Evolutionary conservation across 2,113 vertebrate species (phyloP), one percentile per base, ranked within the genome.

Genomic region (Arvicanthis niloticus): DNA sequence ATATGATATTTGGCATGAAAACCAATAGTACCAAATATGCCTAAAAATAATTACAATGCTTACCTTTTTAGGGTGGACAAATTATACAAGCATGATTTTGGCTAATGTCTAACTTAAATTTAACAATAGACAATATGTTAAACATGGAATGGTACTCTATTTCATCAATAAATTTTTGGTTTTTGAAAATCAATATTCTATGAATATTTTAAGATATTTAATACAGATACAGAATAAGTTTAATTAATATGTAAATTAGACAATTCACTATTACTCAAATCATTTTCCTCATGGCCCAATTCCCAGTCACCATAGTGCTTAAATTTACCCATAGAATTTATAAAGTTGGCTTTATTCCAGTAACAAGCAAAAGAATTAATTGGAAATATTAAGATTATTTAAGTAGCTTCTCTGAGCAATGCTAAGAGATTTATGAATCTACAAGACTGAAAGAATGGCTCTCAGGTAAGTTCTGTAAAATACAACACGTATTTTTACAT

Each of bases 31-130:
- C 48, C 48, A 94, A 58, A 93, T 62, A 96, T 56, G 51, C 48
- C 37, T 96, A 93, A 91, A 94, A 95, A 96, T 91, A 95, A 85
- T 88, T 89, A 78, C 34, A 15, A 91, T 95, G 2, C 1, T 24
- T 75, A 91, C 1, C 37, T 93, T 84, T 67, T 53, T 37, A 80
- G 31, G 56, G 72, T 89, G 26, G 58, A 96, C 58, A 91, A 84
- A 91, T 87, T 51, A 40, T 2, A 78, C 12, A 84, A 34, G 5
- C 40, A 68, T 82, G 68, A 91, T 80, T 94, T 84, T 7, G n/a
- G 42, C 45, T 91, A 73, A 88, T 93, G 56, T 40, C 21, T 58
- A 11, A 78, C 29, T 78, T 67, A 90, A 81, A 58, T 5, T 88
- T 51, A 93, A 81, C n/a, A 84, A 68, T 45, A 77, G 31, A 60